Conservation (phyloP, 2,888 invertebrate species). For the Ectropis crepuscularia region DNA sequence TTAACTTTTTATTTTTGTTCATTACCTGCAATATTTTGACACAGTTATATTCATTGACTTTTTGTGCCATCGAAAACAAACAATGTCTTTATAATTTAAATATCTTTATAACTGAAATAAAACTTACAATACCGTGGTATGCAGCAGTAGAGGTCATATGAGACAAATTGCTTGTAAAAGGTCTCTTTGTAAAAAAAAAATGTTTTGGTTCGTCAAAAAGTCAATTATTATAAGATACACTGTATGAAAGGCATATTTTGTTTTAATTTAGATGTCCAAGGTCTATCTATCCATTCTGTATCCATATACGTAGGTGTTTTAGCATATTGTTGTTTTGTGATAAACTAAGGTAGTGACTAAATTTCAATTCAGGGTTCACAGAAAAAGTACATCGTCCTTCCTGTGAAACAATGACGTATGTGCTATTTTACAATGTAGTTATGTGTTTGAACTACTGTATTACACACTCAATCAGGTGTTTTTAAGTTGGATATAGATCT, state of each 20-base stretch:
- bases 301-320: constrained; percentile 19
- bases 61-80: not conserved
- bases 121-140: too few relatives aligned
- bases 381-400: too few relatives aligned
- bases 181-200: constrained; percentile 22
- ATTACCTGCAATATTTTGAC: not conserved
- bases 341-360: constrained; percentile 5
- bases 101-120: too few relatives aligned
- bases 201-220: constrained; percentile 10
- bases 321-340: constrained; percentile 9
- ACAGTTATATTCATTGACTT: not conserved
- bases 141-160: too few relatives aligned
- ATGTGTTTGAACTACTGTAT: too few relatives aligned
- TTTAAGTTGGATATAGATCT: too few relatives aligned
- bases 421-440: too few relatives aligned
- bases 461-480: too few relatives aligned
- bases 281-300: constrained; percentile 8
- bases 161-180: too few relatives aligned
- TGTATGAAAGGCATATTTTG: constrained; percentile 2
- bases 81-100: too few relatives aligned
- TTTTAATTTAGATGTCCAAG: constrained; percentile 32
- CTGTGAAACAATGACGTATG: too few relatives aligned
- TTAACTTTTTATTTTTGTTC: constrained; percentile 41
- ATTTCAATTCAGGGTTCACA: too few relatives aligned
- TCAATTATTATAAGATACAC: constrained; percentile 4